These are phyloP conservation scores for Ambastaia sidthimunki DNA, from an alignment of 2,797 vertebrate species.

Conservation along the genomic window DNA sequence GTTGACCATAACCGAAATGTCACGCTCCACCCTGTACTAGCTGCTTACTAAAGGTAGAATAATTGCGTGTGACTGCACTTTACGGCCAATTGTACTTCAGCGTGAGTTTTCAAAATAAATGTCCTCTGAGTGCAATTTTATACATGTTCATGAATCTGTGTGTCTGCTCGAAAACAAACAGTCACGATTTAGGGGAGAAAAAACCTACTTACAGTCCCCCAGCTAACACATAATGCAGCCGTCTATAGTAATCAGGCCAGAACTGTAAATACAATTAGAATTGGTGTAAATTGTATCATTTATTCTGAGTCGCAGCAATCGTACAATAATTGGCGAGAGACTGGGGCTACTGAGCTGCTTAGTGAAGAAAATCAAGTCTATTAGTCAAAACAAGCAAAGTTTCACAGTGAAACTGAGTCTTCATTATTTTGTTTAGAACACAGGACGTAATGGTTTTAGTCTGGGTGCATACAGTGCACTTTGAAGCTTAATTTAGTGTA, in stretches of 20 bases:
- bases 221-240: background rate
- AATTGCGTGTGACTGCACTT: background rate
- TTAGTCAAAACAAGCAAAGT: conserved; percentile 31
- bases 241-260: background rate
- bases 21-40: conserved; percentile 18
- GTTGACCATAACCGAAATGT: conserved; percentile 37
- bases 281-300: conserved; percentile 29
- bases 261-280: conserved; percentile 16
- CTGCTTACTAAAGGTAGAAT: conserved; percentile 1
- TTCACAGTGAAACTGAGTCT: conserved; percentile 17
- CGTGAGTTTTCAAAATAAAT: conserved; percentile 6
- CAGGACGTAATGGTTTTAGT: conserved; percentile 53
- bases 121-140: background rate
- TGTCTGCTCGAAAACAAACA: background rate
- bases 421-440: background rate
- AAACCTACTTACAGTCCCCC: background rate
- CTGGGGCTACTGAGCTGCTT: background rate
- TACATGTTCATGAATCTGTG: background rate
- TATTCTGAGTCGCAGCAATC: conserved; percentile 15
- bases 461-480: conserved; percentile 45
- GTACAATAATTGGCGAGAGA: conserved; percentile 24
- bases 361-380: background rate
- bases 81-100: background rate
- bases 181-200: background rate
- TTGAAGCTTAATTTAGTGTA: conserved; percentile 73